These are phyloP conservation scores for Pipistrellus kuhlii DNA, from an alignment of 2,797 vertebrate species.

Conservation along the genomic window DNA sequence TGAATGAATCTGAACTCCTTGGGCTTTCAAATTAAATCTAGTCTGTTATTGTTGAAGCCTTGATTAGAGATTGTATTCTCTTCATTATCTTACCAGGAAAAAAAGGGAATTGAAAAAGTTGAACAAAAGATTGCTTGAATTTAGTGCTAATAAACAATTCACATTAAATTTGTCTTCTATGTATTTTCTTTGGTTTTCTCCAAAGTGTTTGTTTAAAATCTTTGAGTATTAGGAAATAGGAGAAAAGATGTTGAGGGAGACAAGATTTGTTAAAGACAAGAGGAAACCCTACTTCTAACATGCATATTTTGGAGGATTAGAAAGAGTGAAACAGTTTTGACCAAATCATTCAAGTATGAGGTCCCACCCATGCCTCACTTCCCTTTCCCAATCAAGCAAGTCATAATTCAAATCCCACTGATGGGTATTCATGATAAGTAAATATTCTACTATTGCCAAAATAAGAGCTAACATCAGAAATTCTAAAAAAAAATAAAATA, in stretches of 20 bases:
- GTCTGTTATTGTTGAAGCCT: not conserved
- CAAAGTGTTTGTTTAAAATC: slow-evolving; percentile 19
- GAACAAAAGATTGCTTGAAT: slow-evolving; percentile 27
- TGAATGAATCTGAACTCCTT: not conserved
- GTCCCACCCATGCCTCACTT: not conserved
- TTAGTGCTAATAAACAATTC: not conserved
- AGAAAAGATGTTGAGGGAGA: not conserved
- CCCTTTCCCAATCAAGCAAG: not conserved
- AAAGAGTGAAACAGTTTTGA: not conserved
- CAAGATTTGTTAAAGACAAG: not conserved
- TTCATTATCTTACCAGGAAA: not conserved
- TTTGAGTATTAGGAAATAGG: slow-evolving; percentile 16
- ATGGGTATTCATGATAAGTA: not conserved
- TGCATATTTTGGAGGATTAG: not conserved
- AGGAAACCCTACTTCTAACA: slow-evolving; percentile 25
- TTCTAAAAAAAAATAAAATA: not conserved
- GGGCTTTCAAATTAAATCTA: slow-evolving; percentile 8
- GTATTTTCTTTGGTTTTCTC: slow-evolving; percentile 55
- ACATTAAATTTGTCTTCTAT: slow-evolving; percentile 31
- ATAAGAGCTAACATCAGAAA: slow-evolving; percentile 16
- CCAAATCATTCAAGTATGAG: not conserved
- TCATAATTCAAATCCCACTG: not conserved
- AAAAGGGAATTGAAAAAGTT: not conserved
- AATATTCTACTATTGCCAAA: not conserved
- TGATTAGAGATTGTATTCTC: slow-evolving; percentile 25